Conservation (phyloP, 2,888 invertebrate species). For the Drosophila vallismaia region DNA sequence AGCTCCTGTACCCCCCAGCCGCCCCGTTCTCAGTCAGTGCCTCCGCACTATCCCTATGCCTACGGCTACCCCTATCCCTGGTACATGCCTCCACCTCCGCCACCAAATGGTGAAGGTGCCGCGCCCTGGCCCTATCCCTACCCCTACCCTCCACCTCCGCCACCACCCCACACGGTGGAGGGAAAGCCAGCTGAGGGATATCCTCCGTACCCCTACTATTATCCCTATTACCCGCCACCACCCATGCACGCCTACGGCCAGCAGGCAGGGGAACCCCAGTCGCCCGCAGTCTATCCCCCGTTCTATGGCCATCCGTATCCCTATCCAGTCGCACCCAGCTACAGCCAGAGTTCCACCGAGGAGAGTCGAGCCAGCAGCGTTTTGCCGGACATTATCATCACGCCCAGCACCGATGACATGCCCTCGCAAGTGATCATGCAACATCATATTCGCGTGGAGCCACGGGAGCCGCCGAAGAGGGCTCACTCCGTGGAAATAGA, state of each 20-base stretch:
- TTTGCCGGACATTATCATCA: constrained; percentile 82
- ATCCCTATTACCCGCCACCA: constrained; percentile 73
- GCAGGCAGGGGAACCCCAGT: constrained; percentile 40
- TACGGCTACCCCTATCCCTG: constrained; percentile 80
- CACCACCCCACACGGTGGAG: constrained; percentile 41
- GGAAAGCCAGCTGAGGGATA: constrained; percentile 59
- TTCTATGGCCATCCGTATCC: constrained; percentile 57
- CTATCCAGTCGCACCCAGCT: constrained; percentile 73
- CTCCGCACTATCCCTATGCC: constrained; percentile 77
- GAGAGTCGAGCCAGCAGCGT: constrained; percentile 79
- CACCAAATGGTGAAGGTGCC: constrained; percentile 24
- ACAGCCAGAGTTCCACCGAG: constrained; percentile 67
- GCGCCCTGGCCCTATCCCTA: constrained; percentile 75
- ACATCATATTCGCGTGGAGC: constrained; percentile 72
- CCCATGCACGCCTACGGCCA: constrained; percentile 62
- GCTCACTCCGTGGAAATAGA: constrained; percentile 72
- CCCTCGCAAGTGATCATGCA: constrained; percentile 76
- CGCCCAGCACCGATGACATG: constrained; percentile 80
- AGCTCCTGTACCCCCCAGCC: constrained; percentile 58
- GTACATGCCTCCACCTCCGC: constrained; percentile 74
- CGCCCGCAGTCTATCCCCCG: constrained; percentile 50
- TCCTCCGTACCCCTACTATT: constrained; percentile 77
- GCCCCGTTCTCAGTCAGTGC: constrained; percentile 69
- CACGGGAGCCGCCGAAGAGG: constrained; percentile 61
- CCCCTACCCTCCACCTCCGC: constrained; percentile 74